Evolutionary conservation across 2,113 vertebrate species (phyloP).

Genomic region (Lycocorax pyrrhopterus): DNA sequence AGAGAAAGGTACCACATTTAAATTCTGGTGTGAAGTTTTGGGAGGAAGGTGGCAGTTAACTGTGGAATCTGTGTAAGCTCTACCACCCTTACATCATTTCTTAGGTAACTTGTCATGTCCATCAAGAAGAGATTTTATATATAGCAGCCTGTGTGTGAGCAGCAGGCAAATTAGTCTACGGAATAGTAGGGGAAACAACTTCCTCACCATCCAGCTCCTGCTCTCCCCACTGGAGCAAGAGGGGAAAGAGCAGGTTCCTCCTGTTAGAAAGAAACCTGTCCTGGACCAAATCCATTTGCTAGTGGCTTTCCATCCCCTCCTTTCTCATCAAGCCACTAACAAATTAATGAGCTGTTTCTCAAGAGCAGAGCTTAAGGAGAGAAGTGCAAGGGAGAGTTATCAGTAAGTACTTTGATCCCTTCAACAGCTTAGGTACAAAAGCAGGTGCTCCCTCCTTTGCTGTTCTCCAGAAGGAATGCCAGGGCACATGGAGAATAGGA

Average conservation of each 20-base stretch:
- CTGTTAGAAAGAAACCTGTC: not conserved
- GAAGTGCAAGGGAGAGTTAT: not conserved
- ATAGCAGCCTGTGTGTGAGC: not conserved
- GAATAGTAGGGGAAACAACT: not conserved
- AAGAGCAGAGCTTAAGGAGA: not conserved
- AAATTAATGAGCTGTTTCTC: conserved; percentile 16
- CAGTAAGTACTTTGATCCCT: conserved; percentile 2
- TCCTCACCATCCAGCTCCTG: not conserved
- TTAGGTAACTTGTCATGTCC: not conserved
- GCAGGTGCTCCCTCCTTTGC: not conserved
- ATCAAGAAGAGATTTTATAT: not conserved
- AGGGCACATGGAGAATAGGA: not conserved
- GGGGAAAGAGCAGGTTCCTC: not conserved
- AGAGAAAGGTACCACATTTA: not conserved
- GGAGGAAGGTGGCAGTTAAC: not conserved
- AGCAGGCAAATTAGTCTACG: not conserved
- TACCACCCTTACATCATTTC: not conserved
- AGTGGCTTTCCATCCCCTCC: not conserved
- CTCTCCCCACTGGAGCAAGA: not conserved
- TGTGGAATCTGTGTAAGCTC: not conserved
- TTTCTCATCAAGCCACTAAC: not conserved
- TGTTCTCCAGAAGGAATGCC: not conserved
- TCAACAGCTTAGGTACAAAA: not conserved
- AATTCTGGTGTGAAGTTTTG: not conserved
- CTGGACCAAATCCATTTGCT: not conserved